Base-by-base conservation (phyloP, 2,797 vertebrate species). In the Lepus townsendii region DNA sequence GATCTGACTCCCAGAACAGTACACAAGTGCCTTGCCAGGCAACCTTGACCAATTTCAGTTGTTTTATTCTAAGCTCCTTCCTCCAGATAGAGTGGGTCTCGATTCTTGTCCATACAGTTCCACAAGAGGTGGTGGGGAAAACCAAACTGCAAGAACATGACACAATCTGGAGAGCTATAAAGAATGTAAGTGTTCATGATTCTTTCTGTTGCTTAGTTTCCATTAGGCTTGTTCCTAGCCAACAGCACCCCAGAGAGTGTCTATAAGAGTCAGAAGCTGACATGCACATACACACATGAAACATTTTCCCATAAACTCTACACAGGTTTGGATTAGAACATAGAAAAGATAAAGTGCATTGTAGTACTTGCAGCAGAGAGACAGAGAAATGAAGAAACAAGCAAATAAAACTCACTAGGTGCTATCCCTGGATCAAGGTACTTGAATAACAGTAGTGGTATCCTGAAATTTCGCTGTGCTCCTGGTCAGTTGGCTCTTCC, bases 121-220 rank as follows among this genome's bases (percentile, higher is more conserved):
- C 65, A 11, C 38, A 68, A 26, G 68, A 71, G 24, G 3, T 65
- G 50, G 24, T 76, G 32, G 80, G 35, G 71, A 69, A 72, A 57
- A 83, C 5, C 42, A 69, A 20, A 65, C 91, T 76, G 7, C 8
- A 50, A 68, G 57, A 94, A 72, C 6, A 3, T 54, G 65, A 71
- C 77, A 30, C 24, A 52, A 9, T 73, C 77, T 52, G 2, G 13
- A 32, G 32, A 95, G 54, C 57, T 84, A 9, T 66, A 24, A 14
- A 85, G 47, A 91, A 47, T 73, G 52, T 52, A 54, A 84, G 68
- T 47, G 27, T 69, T 71, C 62, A 5, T 71, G 63, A 72, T 84
- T 93, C 66, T 80, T 83, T 73, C 66, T 77, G 11, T 73, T 88
- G 76, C 75, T 94, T 69, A 77, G 42, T 93, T 93, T 96, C 84